Evolutionary conservation across 2,113 vertebrate genomes (phyloP), one percentile per base, ranked within the genome.

Genomic region (Vulpes lagopus): DNA sequence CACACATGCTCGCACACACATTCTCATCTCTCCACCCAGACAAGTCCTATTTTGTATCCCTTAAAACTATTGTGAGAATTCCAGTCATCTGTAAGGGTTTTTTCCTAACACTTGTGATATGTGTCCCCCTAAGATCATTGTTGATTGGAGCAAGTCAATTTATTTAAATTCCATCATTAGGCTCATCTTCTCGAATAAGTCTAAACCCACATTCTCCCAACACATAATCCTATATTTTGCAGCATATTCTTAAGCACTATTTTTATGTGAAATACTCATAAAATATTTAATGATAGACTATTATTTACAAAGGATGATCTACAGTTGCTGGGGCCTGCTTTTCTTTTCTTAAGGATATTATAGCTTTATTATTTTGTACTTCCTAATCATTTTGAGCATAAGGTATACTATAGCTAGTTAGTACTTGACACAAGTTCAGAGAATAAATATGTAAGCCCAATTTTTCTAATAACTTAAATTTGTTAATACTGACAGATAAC

Each of bases 21-120:
- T 10, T 59, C 23, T 74, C 32, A 83, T 79, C n/a, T 79, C 8
- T 91, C 14, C 8, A 27, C 2, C 15, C 74, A 94, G 23, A 69
- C 0, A n/a, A 81, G 27, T 38, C 22, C 6, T 81, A 60, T 65
- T 51, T 32, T 78, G 10, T 89, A 65, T 65, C 10, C 43, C 80
- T 89, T 67, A 65, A 84, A 59, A 71, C 88, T 84, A 92, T 76
- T 87, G 32, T 15, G 43, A 86, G 65, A 96, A 78, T 89, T 86
- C 4, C 25, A 86, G 3, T 57, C n/a, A 76, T 9, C 64, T 64
- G 12, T 69, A 71, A 81, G 27, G 0, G 10, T 25, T 12, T 38
- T 90, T 95, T 60, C 12, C 16, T 91, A 69, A 86, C 3, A 55
- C 2, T 25, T 65, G 16, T 73, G 51, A 73, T 83, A 49, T 55